Percentiles rank a stretch among this genome's conserved stretches.
Conservation (phyloP, 2,888 invertebrate species). For the Deroplatys truncata region DNA sequence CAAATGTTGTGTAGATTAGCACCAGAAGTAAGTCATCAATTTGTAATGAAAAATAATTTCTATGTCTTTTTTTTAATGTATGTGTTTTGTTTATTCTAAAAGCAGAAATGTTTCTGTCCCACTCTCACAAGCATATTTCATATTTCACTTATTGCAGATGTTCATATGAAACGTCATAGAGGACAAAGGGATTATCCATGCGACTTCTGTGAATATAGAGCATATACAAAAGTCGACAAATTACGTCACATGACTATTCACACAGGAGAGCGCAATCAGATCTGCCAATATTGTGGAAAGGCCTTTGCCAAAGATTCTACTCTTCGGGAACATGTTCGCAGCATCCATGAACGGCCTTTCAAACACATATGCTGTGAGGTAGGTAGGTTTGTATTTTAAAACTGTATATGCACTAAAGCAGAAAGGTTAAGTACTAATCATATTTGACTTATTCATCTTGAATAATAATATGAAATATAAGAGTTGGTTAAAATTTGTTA, state of each 20-base stretch:
- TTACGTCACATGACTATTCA: conserved; percentile 29
- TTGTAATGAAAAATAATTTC: too few species aligned
- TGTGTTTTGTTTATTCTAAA: too few species aligned
- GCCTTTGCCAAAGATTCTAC: conserved; percentile 31
- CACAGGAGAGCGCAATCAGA: conserved; percentile 27
- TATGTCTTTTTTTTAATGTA: too few species aligned
- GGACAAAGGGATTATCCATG: conserved; percentile 30
- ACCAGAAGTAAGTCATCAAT: too few species aligned
- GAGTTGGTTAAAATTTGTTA: too few species aligned
- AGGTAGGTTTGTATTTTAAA: neutral
- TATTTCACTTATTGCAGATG: conserved; percentile 9
- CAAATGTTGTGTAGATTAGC: too few species aligned
- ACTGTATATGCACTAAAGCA: neutral
- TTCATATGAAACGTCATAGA: conserved; percentile 30
- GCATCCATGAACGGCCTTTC: conserved; percentile 24
- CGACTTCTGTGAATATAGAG: conserved; percentile 28
- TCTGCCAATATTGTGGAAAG: conserved; percentile 31
- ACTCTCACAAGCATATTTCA: too few species aligned
- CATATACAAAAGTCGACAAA: conserved; percentile 30
- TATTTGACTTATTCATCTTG: too few species aligned
- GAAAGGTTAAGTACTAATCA: too few species aligned
- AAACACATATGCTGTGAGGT: conserved; percentile 28
- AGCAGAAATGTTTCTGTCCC: too few species aligned
- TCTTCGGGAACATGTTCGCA: conserved; percentile 27
- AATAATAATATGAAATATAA: too few species aligned